phyloP scores from a whole-genome alignment of 2,113 vertebrate genomes.

The Rhabdomys dilectus region DNA sequence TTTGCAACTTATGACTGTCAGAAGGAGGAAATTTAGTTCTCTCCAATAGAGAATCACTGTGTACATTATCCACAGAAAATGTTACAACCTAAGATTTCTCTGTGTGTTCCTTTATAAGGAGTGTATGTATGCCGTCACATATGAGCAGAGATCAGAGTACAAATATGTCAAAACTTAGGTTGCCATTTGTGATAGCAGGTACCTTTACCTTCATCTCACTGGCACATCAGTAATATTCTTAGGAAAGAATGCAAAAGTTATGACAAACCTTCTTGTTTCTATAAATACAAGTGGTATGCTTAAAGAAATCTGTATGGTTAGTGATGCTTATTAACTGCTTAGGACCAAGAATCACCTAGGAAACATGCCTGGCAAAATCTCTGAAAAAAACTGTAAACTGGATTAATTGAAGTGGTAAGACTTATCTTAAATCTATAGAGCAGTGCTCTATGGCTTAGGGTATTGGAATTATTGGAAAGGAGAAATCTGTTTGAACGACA shows the following conservation, averaged over 20 bases:
- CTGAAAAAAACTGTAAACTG: neutral
- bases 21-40: neutral
- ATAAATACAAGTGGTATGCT: neutral
- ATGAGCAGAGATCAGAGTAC: neutral
- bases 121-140: neutral
- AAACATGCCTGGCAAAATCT: neutral
- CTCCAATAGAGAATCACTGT: neutral
- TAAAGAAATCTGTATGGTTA: neutral
- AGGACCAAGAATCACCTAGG: neutral
- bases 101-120: neutral
- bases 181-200: neutral
- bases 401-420: neutral
- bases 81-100: neutral
- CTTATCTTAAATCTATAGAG: neutral
- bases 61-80: neutral
- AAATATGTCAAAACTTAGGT: neutral
- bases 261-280: neutral
- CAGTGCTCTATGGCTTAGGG: neutral
- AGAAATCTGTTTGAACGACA: neutral
- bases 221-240: too few relatives aligned
- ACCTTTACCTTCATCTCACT: neutral
- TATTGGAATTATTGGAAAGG: neutral
- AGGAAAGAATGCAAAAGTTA: neutral
- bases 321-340: neutral
- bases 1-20: neutral